These are phyloP conservation scores for Aspidapion aeneum DNA, from an alignment of 2,888 invertebrate genomes.

Conservation along the genomic window DNA sequence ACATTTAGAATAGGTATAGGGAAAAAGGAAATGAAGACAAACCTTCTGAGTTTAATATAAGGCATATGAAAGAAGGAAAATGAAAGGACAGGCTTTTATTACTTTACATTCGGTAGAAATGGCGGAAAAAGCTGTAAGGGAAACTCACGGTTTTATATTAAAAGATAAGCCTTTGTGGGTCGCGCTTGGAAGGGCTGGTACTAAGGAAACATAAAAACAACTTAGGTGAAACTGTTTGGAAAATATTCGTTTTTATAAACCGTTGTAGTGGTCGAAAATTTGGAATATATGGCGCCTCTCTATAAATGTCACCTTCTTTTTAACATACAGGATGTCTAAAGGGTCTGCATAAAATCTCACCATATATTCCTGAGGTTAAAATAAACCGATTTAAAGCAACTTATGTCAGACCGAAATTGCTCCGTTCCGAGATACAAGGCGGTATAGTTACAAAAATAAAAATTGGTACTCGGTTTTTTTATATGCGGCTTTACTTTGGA, in stretches of 20 bases:
- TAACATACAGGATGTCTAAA: too few relatives aligned
- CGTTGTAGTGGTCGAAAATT: too few relatives aligned
- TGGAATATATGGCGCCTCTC: too few relatives aligned
- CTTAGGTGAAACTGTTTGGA: not conserved
- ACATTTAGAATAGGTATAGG: slow-evolving; percentile 58
- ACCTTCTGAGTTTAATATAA: slow-evolving; percentile 59
- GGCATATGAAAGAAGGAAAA: slow-evolving; percentile 92
- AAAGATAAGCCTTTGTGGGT: slow-evolving; percentile 91
- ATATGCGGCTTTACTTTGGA: too few relatives aligned
- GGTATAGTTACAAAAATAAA: too few relatives aligned
- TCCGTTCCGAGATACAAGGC: too few relatives aligned
- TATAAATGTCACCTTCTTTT: too few relatives aligned
- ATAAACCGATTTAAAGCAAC: too few relatives aligned
- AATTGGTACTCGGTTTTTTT: too few relatives aligned
- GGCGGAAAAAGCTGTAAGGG: slow-evolving; percentile 72
- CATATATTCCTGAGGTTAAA: too few relatives aligned
- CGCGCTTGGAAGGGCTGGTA: slow-evolving; percentile 66
- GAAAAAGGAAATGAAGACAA: slow-evolving; percentile 31
- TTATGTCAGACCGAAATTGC: too few relatives aligned
- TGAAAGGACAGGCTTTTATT: slow-evolving; percentile 96
- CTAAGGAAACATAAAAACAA: slow-evolving; percentile 33
- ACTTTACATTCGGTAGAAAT: slow-evolving; percentile 68
- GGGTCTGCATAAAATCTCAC: too few relatives aligned
- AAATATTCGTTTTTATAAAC: not conserved
- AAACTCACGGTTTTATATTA: slow-evolving; percentile 84